A percentile compares a stretch with the other conserved stretches of the same genome.
These are phyloP conservation scores for Apaloderma vittatum DNA, from an alignment of 2,113 vertebrate species.

Conservation along the genomic window DNA sequence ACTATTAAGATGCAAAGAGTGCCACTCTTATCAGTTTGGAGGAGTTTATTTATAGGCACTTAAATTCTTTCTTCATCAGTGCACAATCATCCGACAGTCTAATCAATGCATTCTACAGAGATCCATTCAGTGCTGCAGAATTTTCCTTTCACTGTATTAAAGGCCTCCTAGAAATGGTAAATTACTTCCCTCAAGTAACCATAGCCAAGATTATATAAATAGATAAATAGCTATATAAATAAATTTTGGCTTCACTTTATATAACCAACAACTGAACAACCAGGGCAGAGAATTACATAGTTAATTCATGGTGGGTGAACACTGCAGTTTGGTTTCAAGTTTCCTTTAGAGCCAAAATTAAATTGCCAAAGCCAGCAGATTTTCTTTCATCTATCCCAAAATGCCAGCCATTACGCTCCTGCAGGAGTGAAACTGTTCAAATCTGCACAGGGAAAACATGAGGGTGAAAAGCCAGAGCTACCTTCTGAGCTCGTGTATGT, in stretches of 20 bases:
- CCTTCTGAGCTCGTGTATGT: neutral
- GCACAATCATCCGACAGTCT: neutral
- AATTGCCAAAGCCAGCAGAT: neutral
- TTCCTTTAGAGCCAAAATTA: neutral
- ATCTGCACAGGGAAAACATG: neutral
- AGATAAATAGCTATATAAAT: neutral
- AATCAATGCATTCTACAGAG: constrained; percentile 23
- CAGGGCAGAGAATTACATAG: neutral
- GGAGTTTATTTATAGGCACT: constrained; percentile 42
- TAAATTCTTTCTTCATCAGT: constrained; percentile 22
- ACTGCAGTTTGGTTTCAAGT: neutral
- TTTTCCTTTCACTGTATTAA: neutral
- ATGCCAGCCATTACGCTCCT: neutral
- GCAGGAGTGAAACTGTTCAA: neutral
- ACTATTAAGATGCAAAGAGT: neutral
- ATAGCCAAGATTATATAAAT: neutral
- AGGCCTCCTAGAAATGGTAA: neutral
- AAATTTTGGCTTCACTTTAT: neutral
- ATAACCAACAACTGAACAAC: neutral
- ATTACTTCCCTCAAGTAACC: neutral
- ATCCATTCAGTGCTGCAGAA: neutral
- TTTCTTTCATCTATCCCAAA: neutral
- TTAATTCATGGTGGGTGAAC: neutral
- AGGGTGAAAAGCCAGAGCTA: neutral
- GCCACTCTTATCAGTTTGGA: neutral